These are phyloP conservation scores for Bufo bufo DNA, from an alignment of 2,113 vertebrate genomes.

Conservation along the genomic window DNA sequence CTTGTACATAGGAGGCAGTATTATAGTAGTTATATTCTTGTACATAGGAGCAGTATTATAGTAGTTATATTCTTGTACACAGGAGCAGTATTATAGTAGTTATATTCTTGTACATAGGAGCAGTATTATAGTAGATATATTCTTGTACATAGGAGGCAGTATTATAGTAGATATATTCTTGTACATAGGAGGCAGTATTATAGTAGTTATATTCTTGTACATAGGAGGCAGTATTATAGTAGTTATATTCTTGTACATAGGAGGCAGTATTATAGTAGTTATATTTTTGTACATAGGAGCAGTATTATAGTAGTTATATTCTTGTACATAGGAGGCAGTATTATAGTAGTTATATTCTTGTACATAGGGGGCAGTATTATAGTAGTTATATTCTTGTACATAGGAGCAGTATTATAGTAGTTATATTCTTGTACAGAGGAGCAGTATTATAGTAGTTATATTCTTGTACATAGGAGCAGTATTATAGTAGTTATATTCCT, in stretches of 20 bases:
- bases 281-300: background rate
- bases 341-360: constrained; percentile 10
- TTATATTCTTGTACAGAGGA: background rate
- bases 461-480: background rate
- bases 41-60: too few relatives aligned
- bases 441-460: constrained; percentile 1
- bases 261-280: background rate
- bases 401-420: too few relatives aligned
- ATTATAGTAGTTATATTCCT: constrained; percentile 8
- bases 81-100: background rate
- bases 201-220: too few relatives aligned
- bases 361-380: background rate
- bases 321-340: background rate
- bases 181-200: too few relatives aligned
- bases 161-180: background rate
- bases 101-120: constrained; percentile 1
- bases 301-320: constrained; percentile 2
- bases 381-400: background rate
- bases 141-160: background rate
- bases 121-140: constrained; percentile 1
- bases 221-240: too few relatives aligned
- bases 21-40: too few relatives aligned
- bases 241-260: too few relatives aligned
- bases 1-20: too few relatives aligned
- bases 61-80: too few relatives aligned